Evolutionary conservation across 2,113 vertebrate species (phyloP), one percentile per base, ranked within the genome.

Genomic region (Stigmatopora argus): DNA sequence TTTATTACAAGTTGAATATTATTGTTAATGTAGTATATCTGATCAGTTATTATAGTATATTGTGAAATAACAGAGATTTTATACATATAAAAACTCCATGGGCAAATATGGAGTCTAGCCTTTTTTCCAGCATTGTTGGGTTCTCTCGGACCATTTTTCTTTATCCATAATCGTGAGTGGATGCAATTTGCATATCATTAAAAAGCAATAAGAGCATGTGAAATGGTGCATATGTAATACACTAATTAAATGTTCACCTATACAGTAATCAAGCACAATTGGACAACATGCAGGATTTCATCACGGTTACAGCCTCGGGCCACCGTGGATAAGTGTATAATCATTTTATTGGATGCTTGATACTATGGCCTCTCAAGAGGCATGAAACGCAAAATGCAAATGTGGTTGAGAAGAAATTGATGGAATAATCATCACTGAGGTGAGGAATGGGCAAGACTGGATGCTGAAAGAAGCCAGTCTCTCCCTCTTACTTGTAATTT

Each of bases 121-220:
- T 58, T 72, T 62, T 74, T 79, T 64, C 72, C 63, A 5, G 18
- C 31, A 21, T 21, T 34, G 10, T 53, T 14, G 17, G 7, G 49
- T 67, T 81, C 31, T 70, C 62, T 55, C 18, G 26, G 67, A 73
- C 60, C 65, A 14, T 49, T 66, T 71, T 46, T 62, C 21, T 51
- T 71, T 52, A 58, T 59, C 59, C 34, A 62, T 69, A 21, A 63
- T 66, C 58, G 77, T 71, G 58, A 80, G 57, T 17, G n/a, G 7
- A 38, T 62, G 48, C 61, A 35, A 87, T 86, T 84, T 74, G 60
- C 78, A 88, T 86, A 15, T 79, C 67, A 85, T 83, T 78, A 74
- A 63, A 71, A 72, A 64, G 55, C 62, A 67, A 66, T 81, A 49
- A 78, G 83, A 78, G 79, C 59, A 46, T 72, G 44, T 69, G 38